Percentiles rank a stretch among this genome's conserved stretches.
phyloP scores from a whole-genome alignment of 2,797 vertebrate species.

The Melanotaenia nigrans region DNA sequence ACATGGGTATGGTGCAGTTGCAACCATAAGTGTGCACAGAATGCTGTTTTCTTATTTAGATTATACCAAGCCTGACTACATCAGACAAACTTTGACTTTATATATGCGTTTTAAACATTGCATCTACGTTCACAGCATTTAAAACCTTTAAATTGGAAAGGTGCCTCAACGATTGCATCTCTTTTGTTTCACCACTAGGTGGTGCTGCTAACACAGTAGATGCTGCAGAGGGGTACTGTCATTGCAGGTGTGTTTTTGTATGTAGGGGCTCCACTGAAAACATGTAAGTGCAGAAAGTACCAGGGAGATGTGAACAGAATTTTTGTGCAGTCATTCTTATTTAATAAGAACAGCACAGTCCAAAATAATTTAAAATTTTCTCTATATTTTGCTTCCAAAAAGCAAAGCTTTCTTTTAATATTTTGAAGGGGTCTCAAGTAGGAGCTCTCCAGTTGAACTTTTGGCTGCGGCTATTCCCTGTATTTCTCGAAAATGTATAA shows the following conservation, averaged over 20 bases:
- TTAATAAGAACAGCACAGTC: background rate
- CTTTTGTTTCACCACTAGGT: slow-evolving; percentile 53
- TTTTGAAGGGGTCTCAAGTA: background rate
- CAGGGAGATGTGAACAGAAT: background rate
- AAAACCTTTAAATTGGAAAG: background rate
- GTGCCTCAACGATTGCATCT: slow-evolving; percentile 8
- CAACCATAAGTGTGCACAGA: background rate
- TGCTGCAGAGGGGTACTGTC: background rate
- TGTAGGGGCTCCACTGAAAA: background rate
- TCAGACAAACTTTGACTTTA: background rate
- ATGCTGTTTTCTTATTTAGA: slow-evolving; percentile 2
- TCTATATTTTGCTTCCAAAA: background rate
- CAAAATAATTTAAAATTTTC: background rate
- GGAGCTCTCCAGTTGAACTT: background rate
- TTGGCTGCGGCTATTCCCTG: background rate
- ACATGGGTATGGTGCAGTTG: slow-evolving; percentile 6
- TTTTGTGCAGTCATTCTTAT: background rate
- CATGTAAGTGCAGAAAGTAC: background rate
- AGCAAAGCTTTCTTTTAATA: background rate
- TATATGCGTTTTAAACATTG: background rate
- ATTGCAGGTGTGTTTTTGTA: slow-evolving; percentile 6
- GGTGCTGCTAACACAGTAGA: slow-evolving; percentile 47
- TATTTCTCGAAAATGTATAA: background rate
- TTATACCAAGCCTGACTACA: background rate
- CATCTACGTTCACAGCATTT: too few species aligned